phyloP scores from a whole-genome alignment of 2,888 invertebrate species.

The Diarsia brunnea region DNA sequence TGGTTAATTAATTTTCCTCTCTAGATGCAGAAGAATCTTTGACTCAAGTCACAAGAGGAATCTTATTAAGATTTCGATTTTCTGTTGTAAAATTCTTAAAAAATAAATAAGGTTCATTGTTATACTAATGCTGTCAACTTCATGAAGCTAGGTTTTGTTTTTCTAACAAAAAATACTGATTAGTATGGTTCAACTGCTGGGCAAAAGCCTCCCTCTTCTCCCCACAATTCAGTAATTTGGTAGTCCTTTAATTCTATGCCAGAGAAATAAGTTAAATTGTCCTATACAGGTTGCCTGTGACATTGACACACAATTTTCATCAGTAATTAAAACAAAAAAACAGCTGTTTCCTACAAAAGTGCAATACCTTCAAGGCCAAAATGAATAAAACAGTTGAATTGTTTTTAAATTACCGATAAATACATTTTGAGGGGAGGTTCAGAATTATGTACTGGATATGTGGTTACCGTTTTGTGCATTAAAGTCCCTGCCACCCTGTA shows the following conservation, averaged over 20 bases:
- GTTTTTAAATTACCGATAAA: too few relatives aligned
- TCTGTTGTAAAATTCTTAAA: neutral
- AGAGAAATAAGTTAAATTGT: neutral
- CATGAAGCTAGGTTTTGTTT: neutral
- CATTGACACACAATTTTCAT: neutral
- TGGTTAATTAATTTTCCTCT: neutral
- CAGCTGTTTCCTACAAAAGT: neutral
- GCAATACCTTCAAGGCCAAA: neutral
- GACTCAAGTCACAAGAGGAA: neutral
- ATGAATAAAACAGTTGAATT: neutral
- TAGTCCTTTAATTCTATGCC: neutral
- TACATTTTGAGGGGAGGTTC: neutral
- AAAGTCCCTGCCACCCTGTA: neutral
- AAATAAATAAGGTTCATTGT: neutral
- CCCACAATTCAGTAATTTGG: neutral
- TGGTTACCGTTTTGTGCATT: neutral
- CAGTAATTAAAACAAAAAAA: neutral
- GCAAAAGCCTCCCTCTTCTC: neutral
- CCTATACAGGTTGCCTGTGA: neutral
- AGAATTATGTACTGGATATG: neutral
- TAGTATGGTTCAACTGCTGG: neutral
- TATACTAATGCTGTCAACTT: neutral
- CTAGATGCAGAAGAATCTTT: neutral
- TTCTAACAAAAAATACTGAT: neutral
- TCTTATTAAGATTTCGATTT: neutral